Conservation (phyloP, 1,140 invertebrate species). For the Rhagoletis pomonella region DNA sequence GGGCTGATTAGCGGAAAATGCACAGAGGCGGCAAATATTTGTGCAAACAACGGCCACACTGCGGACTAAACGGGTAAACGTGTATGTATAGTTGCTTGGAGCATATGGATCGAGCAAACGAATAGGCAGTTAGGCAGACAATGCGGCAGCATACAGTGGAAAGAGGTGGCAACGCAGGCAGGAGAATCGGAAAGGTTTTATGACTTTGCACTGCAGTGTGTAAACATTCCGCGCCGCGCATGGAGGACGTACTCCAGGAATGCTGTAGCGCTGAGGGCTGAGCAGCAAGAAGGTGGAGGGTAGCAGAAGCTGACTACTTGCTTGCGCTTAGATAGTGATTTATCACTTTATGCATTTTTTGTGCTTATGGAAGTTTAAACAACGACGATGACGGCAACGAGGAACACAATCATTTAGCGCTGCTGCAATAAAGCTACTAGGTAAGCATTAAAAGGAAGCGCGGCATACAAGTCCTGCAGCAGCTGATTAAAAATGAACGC, state of each 20-base stretch:
- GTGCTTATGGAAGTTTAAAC: slow-evolving; percentile 49
- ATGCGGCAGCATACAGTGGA: background rate
- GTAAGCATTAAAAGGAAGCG: no score
- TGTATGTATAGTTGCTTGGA: background rate
- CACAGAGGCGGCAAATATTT: slow-evolving; percentile 50
- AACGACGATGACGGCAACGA: background rate
- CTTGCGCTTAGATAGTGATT: slow-evolving; percentile 49
- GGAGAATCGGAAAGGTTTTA: background rate
- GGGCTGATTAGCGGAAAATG: slow-evolving; percentile 43
- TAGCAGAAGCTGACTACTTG: slow-evolving; percentile 36
- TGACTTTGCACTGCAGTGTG: slow-evolving; percentile 31
- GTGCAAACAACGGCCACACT: slow-evolving; percentile 21
- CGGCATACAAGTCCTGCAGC: background rate
- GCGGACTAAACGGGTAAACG: slow-evolving; percentile 15
- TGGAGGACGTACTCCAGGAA: background rate
- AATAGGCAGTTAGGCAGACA: background rate
- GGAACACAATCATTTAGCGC: slow-evolving; percentile 29
- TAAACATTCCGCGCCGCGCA: slow-evolving; percentile 21
- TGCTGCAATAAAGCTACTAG: slow-evolving; percentile 13
- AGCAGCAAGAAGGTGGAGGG: background rate
- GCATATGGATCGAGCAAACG: background rate
- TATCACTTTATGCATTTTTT: slow-evolving; percentile 43
- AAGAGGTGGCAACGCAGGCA: background rate
- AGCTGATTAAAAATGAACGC: slow-evolving; percentile 50
- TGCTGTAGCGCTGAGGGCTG: background rate